Percentiles rank a stretch among this genome's conserved stretches.
Evolutionary conservation across 2,797 vertebrate genomes (phyloP).

Genomic region (Bucorvus abyssinicus): DNA sequence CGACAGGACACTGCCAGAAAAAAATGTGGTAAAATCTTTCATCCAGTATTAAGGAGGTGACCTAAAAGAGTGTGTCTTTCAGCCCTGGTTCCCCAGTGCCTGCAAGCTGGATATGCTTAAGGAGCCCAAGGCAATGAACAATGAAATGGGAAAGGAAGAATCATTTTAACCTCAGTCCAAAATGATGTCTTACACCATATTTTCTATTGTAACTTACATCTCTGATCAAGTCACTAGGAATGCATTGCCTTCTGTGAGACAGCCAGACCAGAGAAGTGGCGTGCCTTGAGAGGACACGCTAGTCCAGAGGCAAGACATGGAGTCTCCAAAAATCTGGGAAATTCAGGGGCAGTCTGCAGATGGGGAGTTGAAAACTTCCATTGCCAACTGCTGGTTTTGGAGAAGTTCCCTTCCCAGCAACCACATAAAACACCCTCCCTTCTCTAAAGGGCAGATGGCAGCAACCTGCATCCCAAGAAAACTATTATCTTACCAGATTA

Average conservation of each 20-base stretch:
- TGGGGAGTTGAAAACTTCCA: background rate
- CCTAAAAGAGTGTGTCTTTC: background rate
- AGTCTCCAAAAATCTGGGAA: background rate
- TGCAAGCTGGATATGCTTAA: background rate
- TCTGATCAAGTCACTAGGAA: background rate
- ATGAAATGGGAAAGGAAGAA: background rate
- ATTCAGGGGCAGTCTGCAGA: background rate
- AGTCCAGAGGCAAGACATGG: background rate
- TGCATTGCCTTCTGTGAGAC: background rate
- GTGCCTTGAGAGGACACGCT: background rate
- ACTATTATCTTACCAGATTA: background rate
- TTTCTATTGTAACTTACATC: background rate
- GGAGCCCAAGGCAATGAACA: background rate
- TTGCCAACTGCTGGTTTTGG: background rate
- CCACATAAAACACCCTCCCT: background rate
- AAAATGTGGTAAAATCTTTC: background rate
- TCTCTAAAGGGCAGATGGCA: slow-evolving; percentile 1
- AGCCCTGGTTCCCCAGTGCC: background rate
- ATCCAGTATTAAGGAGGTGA: background rate
- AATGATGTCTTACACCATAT: background rate
- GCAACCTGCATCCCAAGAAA: background rate
- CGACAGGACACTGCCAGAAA: background rate
- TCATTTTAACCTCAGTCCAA: background rate
- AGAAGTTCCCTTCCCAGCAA: slow-evolving; percentile 4
- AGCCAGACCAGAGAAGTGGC: background rate